These are phyloP conservation scores for Schlechtendalia chinensis DNA, from an alignment of 1,140 invertebrate species.

Conservation along the genomic window DNA sequence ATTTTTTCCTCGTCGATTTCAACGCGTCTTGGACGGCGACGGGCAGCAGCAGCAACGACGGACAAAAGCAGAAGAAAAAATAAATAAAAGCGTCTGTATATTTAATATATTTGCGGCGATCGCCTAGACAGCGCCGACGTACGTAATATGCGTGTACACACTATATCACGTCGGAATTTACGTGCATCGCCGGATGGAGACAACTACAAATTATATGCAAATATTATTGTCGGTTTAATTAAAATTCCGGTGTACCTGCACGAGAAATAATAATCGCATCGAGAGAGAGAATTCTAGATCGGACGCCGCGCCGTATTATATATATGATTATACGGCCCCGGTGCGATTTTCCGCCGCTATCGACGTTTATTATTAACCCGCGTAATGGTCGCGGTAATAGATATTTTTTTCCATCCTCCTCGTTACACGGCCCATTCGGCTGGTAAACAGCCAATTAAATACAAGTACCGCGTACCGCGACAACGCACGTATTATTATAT, in stretches of 20 bases:
- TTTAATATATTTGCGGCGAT: too few relatives aligned
- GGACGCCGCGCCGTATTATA: not conserved
- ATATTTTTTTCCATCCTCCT: not conserved
- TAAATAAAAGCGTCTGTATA: too few relatives aligned
- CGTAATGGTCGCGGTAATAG: not conserved
- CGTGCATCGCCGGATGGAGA: not conserved
- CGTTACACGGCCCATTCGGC: not conserved
- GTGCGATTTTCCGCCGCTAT: not conserved
- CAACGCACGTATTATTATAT: not conserved
- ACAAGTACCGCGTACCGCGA: not conserved
- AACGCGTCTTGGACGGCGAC: not conserved
- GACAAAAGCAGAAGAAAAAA: not conserved
- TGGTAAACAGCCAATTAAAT: not conserved
- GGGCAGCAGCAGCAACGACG: too few relatives aligned
- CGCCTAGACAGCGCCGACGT: too few relatives aligned
- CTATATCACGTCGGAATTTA: slow-evolving; percentile 9
- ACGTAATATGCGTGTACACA: too few relatives aligned
- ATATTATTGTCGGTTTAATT: slow-evolving; percentile 21
- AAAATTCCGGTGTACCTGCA: slow-evolving; percentile 1
- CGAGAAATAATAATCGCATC: not conserved
- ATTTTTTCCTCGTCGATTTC: slow-evolving; percentile 15
- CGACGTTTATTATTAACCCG: not conserved
- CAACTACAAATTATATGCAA: slow-evolving; percentile 22
- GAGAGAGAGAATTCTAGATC: not conserved
- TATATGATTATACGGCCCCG: too few relatives aligned